A percentile compares a stretch with the other conserved stretches of the same genome.
phyloP scores from a whole-genome alignment of 2,888 invertebrate genomes.

The Ochropleura leucogaster region DNA sequence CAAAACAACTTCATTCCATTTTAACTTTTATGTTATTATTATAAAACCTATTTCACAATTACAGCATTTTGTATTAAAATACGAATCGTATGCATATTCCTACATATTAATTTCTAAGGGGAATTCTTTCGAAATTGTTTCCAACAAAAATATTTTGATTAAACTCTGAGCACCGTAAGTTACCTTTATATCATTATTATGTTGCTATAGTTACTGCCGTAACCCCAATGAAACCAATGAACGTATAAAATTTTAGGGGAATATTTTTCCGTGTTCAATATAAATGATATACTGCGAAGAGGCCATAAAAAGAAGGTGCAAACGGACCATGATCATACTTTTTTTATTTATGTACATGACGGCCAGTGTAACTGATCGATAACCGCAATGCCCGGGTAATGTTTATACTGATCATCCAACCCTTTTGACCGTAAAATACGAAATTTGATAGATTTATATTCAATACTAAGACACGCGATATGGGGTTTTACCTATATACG shows the following conservation, averaged over 20 bases:
- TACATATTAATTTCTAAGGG: constrained; percentile 39
- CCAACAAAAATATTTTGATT: constrained; percentile 53
- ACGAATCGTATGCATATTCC: constrained; percentile 12
- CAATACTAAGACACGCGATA: constrained; percentile 55
- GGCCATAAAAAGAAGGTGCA: constrained; percentile 73
- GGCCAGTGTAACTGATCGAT: constrained; percentile 59
- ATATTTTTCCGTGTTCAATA: constrained; percentile 72
- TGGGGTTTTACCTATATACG: constrained; percentile 24
- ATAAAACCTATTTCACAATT: constrained; percentile 18
- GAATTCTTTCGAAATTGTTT: constrained; percentile 49
- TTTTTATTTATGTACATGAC: constrained; percentile 63
- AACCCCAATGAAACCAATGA: constrained; percentile 73
- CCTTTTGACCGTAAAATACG: constrained; percentile 55
- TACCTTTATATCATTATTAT: constrained; percentile 61
- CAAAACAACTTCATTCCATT: constrained; percentile 24
- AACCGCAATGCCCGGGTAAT: constrained; percentile 51
- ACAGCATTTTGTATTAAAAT: constrained; percentile 14
- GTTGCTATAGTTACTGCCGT: constrained; percentile 69
- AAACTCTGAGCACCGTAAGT: constrained; percentile 40
- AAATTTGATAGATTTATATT: constrained; percentile 59
- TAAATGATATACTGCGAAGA: constrained; percentile 72
- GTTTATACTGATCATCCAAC: constrained; percentile 43
- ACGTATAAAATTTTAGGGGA: constrained; percentile 73
- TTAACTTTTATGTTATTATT: constrained; percentile 5
- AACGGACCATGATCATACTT: constrained; percentile 67